Evolutionary conservation across 1,140 invertebrate genomes (phyloP).

Genomic region (Dendrolimus punctatus): DNA sequence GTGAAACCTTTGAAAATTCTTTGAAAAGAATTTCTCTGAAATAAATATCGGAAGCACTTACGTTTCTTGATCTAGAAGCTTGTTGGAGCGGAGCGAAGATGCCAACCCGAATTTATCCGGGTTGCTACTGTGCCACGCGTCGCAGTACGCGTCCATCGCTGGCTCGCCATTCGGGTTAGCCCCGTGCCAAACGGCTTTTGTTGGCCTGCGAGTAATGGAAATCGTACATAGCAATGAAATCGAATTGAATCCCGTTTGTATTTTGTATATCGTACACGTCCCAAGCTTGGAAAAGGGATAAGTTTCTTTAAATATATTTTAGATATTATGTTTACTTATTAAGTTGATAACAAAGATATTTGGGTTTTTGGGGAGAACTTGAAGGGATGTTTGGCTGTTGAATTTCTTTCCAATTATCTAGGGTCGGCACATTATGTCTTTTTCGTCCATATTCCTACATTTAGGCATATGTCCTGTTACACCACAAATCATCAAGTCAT

Average conservation of each 20-base stretch:
- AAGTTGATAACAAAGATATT: not conserved
- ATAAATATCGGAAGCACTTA: constrained; percentile 27
- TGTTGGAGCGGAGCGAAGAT: constrained; percentile 84
- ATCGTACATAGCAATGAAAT: constrained; percentile 2
- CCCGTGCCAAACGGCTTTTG: constrained; percentile 96
- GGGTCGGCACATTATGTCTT: too few species aligned
- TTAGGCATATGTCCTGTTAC: too few species aligned
- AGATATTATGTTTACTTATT: too few species aligned
- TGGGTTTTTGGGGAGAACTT: constrained; percentile 2
- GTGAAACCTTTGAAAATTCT: too few species aligned
- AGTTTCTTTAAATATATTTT: too few species aligned
- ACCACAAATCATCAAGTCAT: too few species aligned
- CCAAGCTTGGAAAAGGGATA: too few species aligned
- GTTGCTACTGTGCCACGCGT: constrained; percentile 90
- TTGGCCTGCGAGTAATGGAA: constrained; percentile 78
- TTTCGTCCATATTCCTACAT: too few species aligned
- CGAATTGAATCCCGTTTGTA: not conserved
- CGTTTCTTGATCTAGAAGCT: constrained; percentile 85
- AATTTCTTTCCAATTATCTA: too few species aligned
- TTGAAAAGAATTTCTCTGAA: too few species aligned
- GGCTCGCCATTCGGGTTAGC: constrained; percentile 86
- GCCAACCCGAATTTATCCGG: constrained; percentile 86
- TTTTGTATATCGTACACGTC: not conserved
- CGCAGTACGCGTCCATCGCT: constrained; percentile 90
- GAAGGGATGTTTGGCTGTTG: not conserved